Base-by-base conservation (phyloP, 1,140 invertebrate species). In the Sogatella furcifera region DNA sequence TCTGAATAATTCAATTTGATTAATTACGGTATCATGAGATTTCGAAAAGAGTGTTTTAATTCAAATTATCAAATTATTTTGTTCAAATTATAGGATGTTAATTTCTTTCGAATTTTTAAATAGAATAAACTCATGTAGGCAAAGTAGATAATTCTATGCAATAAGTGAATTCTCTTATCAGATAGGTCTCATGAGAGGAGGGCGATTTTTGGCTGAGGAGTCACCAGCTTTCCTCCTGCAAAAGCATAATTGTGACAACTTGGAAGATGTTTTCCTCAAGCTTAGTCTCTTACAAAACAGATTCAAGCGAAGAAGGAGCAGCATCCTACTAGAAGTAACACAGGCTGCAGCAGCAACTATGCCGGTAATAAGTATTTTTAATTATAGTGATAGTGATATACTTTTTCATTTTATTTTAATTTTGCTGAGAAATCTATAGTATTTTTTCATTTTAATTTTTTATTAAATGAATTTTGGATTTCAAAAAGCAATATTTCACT, bases 231-330 rank as follows among this genome's bases (percentile, higher is more conserved):
- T 69, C 24, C 67, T 84, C 0, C 70, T 84, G 28, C 57, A 69
- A 1, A 62, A 71, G 21, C 76, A 79, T 64, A 70, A 73, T 17
- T 74, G 74, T 49, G 68, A 77, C 63, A 77, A 74, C 14, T 67
- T 85, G 13, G 83, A 85, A 71, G 79, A 79, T 64, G 80, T 84
- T 3, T 85, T 85, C 67, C 73, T 85, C 2, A 81, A 81, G 65
- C 71, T 85, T 3, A 83, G 81, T 61, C 72, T 88, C 0, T 70
- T 85, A 44, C 88, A 90, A 72, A 91, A 90, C 70, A 81, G 84
- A 77, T 86, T 86, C 28, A 86, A 89, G 65, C 73, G 86, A 42
- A 76, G 89, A 5, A 73, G 88, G 15, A 89, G 86, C 17, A 89
- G 85, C 60, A 89, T 90, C 56, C 73, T 86, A 0, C 84, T 84